Conservation (phyloP, 2,797 vertebrate genomes). For the Acropternis orthonyx region DNA sequence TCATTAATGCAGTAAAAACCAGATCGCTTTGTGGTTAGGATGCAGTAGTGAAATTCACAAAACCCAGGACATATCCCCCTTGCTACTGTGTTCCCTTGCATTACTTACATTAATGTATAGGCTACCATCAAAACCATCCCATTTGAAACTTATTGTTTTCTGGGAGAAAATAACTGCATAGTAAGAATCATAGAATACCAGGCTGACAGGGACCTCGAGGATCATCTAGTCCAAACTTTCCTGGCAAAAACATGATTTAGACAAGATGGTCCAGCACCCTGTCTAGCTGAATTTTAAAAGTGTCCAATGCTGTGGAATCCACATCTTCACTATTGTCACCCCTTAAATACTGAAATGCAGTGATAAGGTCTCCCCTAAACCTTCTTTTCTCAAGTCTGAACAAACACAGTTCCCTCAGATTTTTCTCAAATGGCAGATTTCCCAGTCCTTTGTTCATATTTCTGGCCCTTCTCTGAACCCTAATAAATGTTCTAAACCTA, state of each 20-base stretch:
- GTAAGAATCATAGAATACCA: background rate
- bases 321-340: background rate
- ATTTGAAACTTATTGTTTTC: background rate
- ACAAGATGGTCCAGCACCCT: background rate
- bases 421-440: background rate
- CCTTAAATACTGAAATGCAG: background rate
- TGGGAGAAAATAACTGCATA: background rate
- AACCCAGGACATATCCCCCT: background rate
- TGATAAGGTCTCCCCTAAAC: background rate
- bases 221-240: background rate
- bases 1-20: background rate
- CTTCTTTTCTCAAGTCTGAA: background rate
- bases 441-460: background rate
- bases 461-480: background rate
- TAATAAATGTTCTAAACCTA: background rate
- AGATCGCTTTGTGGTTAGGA: background rate
- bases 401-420: background rate
- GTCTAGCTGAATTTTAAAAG: background rate
- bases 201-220: background rate
- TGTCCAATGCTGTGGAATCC: accelerated
- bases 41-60: background rate
- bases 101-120: background rate
- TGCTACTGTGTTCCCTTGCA: accelerated
- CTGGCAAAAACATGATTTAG: background rate
- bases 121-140: background rate